These are phyloP conservation scores for Eumaeus atala DNA, from an alignment of 1,140 invertebrate genomes.

Conservation along the genomic window DNA sequence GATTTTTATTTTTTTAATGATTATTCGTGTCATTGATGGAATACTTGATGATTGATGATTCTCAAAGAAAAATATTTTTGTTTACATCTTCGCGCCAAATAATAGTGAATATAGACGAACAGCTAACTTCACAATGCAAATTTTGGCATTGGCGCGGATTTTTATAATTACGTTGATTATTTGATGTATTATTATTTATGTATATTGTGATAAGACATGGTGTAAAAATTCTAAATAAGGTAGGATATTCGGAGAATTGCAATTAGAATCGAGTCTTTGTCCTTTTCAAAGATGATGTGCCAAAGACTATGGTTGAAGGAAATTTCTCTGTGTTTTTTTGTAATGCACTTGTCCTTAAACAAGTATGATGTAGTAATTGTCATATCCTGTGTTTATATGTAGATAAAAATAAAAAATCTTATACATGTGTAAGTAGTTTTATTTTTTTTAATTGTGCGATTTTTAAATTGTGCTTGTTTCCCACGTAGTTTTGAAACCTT, in stretches of 20 bases:
- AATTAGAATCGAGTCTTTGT: slow-evolving; percentile 60
- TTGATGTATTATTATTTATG: too few relatives aligned
- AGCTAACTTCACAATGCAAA: too few relatives aligned
- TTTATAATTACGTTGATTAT: too few relatives aligned
- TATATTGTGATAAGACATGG: slow-evolving; percentile 2
- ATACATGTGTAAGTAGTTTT: slow-evolving; percentile 44
- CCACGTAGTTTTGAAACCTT: too few relatives aligned
- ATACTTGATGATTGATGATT: too few relatives aligned
- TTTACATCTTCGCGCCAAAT: too few relatives aligned
- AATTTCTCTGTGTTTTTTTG: slow-evolving; percentile 41
- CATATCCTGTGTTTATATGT: slow-evolving; percentile 68
- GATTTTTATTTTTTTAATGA: too few relatives aligned
- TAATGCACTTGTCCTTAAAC: slow-evolving; percentile 64
- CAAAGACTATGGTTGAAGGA: slow-evolving; percentile 65
- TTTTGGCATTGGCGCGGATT: too few relatives aligned
- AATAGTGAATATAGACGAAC: too few relatives aligned
- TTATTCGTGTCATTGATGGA: too few relatives aligned
- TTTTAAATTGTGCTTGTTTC: too few relatives aligned
- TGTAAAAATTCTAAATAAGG: slow-evolving; percentile 10
- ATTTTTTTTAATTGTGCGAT: not conserved
- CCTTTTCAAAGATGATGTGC: slow-evolving; percentile 68
- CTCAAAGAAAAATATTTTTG: too few relatives aligned
- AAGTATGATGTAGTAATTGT: slow-evolving; percentile 63
- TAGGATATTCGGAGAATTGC: slow-evolving; percentile 38
- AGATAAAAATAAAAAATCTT: slow-evolving; percentile 65